Percentiles rank a stretch among this genome's conserved stretches.
These are phyloP conservation scores for Karalla daura DNA, from an alignment of 2,797 vertebrate species.

Conservation along the genomic window DNA sequence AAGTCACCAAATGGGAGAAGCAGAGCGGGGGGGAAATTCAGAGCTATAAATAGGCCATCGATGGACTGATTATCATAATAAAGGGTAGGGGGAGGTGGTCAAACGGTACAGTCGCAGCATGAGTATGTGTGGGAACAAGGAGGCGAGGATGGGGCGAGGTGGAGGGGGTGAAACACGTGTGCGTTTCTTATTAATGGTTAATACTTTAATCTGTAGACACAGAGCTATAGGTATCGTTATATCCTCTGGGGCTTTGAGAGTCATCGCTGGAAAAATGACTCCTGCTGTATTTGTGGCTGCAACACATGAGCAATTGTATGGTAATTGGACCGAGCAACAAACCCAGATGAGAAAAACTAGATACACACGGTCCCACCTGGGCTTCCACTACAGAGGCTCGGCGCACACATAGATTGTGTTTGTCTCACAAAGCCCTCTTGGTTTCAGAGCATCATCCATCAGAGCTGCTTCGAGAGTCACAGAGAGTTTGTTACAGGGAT, in stretches of 20 bases:
- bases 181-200: conserved; percentile 33
- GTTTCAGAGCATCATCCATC: conserved; percentile 54
- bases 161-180: neutral
- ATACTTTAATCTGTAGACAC: conserved; percentile 33
- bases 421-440: conserved; percentile 34
- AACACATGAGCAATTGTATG: conserved; percentile 4
- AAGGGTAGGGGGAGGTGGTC: conserved; percentile 54
- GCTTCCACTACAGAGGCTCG: conserved; percentile 14
- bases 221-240: conserved; percentile 18
- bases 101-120: conserved; percentile 38
- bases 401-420: conserved; percentile 12
- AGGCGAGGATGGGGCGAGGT: conserved; percentile 7
- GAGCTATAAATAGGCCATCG: conserved; percentile 75
- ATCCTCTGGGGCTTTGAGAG: conserved; percentile 18
- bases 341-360: conserved; percentile 30
- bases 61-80: conserved; percentile 76
- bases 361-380: conserved; percentile 22
- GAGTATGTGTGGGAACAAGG: conserved; percentile 31
- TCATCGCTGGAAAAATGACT: neutral
- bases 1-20: conserved; percentile 60
- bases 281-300: conserved; percentile 9
- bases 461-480: conserved; percentile 45
- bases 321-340: conserved; percentile 38
- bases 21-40: conserved; percentile 35
- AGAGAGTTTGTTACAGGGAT: conserved; percentile 37